Evolutionary conservation across 2,113 vertebrate genomes (phyloP).

Genomic region (Stigmatopora argus): DNA sequence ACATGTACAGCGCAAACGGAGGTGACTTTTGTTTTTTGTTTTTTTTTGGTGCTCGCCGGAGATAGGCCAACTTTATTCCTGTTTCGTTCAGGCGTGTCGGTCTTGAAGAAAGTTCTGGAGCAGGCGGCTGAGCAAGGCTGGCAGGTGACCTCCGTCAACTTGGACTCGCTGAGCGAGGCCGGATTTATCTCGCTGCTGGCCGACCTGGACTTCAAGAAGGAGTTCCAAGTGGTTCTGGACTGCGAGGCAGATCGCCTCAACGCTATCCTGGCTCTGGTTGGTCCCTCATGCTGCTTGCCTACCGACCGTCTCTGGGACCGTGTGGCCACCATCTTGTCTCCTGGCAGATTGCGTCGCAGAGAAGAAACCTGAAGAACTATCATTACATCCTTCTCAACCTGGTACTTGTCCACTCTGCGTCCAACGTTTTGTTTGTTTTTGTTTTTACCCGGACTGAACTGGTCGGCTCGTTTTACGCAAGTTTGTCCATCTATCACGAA

Average conservation of each 20-base stretch:
- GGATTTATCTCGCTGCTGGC: slow-evolving; percentile 6
- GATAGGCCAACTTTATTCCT: background rate
- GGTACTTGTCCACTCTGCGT: slow-evolving; percentile 70
- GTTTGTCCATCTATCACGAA: too few relatives aligned
- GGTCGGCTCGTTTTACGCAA: too few relatives aligned
- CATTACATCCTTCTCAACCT: slow-evolving; percentile 92
- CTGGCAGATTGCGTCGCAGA: slow-evolving; percentile 83
- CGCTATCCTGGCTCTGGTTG: slow-evolving; percentile 6
- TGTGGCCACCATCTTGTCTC: background rate
- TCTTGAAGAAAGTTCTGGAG: slow-evolving; percentile 8
- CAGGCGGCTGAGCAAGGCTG: slow-evolving; percentile 2
- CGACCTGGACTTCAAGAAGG: slow-evolving; percentile 11
- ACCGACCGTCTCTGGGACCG: background rate
- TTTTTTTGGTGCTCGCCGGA: too few relatives aligned
- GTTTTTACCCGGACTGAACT: too few relatives aligned
- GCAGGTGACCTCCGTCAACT: slow-evolving; percentile 9
- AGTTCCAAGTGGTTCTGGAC: slow-evolving; percentile 7
- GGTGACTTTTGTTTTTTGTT: slow-evolving; percentile 65
- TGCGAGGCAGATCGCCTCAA: slow-evolving; percentile 10
- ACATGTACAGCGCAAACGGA: slow-evolving; percentile 92
- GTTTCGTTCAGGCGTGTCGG: background rate
- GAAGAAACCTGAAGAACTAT: slow-evolving; percentile 89
- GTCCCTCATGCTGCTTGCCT: background rate
- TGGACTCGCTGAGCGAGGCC: slow-evolving; percentile 8
- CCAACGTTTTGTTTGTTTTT: too few relatives aligned